phyloP scores from a whole-genome alignment of 2,113 vertebrate genomes.

The Callaeas wilsoni region DNA sequence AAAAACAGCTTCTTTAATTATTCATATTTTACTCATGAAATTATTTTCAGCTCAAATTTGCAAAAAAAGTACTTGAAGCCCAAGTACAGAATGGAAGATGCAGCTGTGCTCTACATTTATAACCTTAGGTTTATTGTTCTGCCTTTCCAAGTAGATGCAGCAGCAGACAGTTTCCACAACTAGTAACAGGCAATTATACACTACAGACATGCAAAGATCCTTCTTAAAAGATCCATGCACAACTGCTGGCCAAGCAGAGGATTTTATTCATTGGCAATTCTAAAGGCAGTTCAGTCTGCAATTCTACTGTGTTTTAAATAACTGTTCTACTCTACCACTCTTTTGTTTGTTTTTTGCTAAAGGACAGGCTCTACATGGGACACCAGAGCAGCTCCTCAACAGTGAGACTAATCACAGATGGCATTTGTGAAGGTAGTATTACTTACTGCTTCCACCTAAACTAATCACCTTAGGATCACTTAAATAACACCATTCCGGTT shows the following conservation, averaged over 20 bases:
- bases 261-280: background rate
- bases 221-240: background rate
- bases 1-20: constrained; percentile 22
- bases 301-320: background rate
- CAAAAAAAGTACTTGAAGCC: background rate
- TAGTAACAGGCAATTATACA: background rate
- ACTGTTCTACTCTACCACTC: background rate
- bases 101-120: background rate
- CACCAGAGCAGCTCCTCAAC: background rate
- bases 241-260: background rate
- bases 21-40: background rate
- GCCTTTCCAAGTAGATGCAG: background rate
- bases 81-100: background rate
- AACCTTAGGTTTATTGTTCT: background rate
- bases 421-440: background rate
- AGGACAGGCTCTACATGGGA: background rate
- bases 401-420: background rate
- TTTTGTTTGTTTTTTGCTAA: background rate
- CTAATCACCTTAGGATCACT: background rate
- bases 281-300: background rate
- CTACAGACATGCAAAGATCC: background rate
- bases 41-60: constrained; percentile 5
- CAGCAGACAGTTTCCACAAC: background rate
- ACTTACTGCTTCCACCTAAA: background rate
- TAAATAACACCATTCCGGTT: background rate